Percentiles rank a stretch among this genome's conserved stretches.
Evolutionary conservation across 2,888 invertebrate species (phyloP).

Genomic region (Acanthoscelides obtectus): DNA sequence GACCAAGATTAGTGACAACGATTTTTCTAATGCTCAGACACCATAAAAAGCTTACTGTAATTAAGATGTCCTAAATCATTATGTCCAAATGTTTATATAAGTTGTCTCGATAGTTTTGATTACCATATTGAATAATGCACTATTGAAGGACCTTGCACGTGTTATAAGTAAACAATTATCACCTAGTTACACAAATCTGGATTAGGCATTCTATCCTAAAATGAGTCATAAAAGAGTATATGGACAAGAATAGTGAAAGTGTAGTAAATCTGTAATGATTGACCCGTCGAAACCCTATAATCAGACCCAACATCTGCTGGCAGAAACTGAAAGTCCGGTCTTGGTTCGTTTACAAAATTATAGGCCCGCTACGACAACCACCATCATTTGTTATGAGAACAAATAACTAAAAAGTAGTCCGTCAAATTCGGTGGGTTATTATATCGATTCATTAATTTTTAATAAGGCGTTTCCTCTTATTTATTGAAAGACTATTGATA

Average conservation of each 20-base stretch:
- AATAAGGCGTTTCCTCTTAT: background rate
- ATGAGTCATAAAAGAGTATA: background rate
- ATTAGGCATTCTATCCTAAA: no score
- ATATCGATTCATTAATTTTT: background rate
- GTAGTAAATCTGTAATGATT: background rate
- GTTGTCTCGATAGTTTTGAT: no score
- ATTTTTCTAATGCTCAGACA: no score
- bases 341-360: background rate
- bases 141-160: no score
- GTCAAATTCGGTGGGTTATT: background rate
- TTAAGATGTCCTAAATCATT: no score
- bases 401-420: background rate
- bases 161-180: no score
- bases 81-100: no score
- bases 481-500: background rate
- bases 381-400: background rate
- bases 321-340: background rate
- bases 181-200: no score
- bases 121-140: no score
- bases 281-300: background rate
- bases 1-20: no score
- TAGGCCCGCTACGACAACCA: background rate
- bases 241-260: background rate
- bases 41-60: no score
- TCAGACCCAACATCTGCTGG: background rate